phyloP scores from a whole-genome alignment of 2,797 vertebrate species.

The Crocidura indochinensis region DNA sequence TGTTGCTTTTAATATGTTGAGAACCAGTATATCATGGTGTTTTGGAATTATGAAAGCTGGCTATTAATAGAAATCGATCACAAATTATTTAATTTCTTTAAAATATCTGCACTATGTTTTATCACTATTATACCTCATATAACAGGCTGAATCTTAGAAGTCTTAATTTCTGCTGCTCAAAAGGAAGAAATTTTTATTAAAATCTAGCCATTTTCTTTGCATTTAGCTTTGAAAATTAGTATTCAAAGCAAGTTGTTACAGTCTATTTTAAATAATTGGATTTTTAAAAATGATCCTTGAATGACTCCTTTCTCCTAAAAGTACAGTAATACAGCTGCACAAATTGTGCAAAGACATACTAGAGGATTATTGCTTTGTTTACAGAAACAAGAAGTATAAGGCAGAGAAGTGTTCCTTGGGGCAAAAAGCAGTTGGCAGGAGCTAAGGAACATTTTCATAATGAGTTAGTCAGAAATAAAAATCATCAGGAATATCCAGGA shows the following conservation, averaged over 20 bases:
- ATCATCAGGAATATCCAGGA: constrained; percentile 59
- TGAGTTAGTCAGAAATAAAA: constrained; percentile 56
- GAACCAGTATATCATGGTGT: not conserved
- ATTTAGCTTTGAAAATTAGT: constrained; percentile 38
- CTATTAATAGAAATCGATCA: constrained; percentile 37
- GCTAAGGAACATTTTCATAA: constrained; percentile 66
- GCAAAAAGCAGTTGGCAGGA: constrained; percentile 39
- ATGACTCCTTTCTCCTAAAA: not conserved
- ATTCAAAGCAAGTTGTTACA: not conserved
- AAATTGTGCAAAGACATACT: not conserved
- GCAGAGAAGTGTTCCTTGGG: not conserved
- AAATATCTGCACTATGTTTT: constrained; percentile 35
- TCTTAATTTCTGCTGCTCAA: constrained; percentile 51
- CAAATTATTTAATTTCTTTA: not conserved
- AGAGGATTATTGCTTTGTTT: not conserved
- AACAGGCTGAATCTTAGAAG: not conserved
- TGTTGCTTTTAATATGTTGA: constrained; percentile 13
- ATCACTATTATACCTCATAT: constrained; percentile 2
- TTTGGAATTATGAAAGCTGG: constrained; percentile 52
- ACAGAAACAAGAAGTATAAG: constrained; percentile 20
- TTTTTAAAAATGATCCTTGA: constrained; percentile 22
- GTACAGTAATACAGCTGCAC: constrained; percentile 26
- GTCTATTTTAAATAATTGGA: not conserved
- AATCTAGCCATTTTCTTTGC: not conserved
- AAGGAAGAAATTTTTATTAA: not conserved